Evolutionary conservation across 1,140 invertebrate species (phyloP).

Genomic region (Pachypeltis micranthus): DNA sequence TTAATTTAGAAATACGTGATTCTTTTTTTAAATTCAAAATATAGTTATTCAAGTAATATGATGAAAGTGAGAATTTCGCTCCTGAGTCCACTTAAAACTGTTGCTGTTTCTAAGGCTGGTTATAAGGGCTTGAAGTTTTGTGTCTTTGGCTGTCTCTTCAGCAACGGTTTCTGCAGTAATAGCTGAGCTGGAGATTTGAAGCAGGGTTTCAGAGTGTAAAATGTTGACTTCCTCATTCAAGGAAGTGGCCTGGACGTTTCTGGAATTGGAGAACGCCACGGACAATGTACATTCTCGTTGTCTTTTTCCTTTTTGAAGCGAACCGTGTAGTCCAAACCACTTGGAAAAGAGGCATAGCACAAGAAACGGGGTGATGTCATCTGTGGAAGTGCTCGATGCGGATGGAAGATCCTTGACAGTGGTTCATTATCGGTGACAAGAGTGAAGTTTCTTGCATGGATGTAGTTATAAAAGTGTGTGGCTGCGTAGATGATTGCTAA

Average conservation of each 20-base stretch:
- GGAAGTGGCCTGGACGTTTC: not conserved
- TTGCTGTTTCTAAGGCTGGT: too few relatives aligned
- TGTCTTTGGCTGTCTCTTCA: not conserved
- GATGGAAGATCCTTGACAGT: constrained; percentile 3
- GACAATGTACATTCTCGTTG: not conserved
- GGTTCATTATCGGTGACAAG: constrained; percentile 19
- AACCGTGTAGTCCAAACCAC: not conserved
- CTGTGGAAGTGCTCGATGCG: not conserved
- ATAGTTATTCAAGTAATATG: too few relatives aligned
- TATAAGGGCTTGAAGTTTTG: constrained; percentile 19
- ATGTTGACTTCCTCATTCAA: not conserved
- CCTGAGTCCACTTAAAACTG: too few relatives aligned
- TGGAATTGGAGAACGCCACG: not conserved
- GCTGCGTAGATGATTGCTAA: constrained; percentile 34
- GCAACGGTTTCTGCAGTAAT: not conserved
- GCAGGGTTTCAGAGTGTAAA: not conserved
- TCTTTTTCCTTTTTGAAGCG: not conserved
- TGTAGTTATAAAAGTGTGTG: constrained; percentile 34
- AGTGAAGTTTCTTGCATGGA: constrained; percentile 17
- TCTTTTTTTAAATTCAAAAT: too few relatives aligned
- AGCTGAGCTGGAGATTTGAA: not conserved
- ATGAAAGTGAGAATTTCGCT: too few relatives aligned
- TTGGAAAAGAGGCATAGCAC: too few relatives aligned
- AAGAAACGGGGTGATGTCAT: too few relatives aligned
- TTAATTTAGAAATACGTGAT: too few relatives aligned